Evolutionary conservation across 64 coral and sea anemone species (phyloP).

Genomic region (Platygyra sinensis): DNA sequence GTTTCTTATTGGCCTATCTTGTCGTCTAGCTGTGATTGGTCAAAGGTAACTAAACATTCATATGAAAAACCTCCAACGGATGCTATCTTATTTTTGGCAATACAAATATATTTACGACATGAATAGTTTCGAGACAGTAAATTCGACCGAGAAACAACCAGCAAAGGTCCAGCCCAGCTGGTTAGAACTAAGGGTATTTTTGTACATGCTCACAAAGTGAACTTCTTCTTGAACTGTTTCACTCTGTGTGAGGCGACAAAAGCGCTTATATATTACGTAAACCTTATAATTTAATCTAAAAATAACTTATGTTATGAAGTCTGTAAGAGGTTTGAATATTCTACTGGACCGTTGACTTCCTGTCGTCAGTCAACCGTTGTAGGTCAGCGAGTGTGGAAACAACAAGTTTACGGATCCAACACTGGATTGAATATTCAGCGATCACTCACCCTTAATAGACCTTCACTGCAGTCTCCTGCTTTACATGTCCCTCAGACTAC

Average conservation of each 20-base stretch:
- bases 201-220: not conserved
- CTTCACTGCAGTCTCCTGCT: too few species aligned
- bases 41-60: too few species aligned
- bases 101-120: not conserved
- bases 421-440: not conserved
- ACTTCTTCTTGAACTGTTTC: not conserved
- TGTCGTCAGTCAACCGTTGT: not conserved
- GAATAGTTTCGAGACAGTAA: not conserved
- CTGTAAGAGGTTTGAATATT: not conserved
- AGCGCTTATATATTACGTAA: not conserved
- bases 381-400: not conserved
- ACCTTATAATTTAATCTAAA: not conserved
- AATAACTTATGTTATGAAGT: not conserved
- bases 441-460: too few species aligned
- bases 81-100: too few species aligned
- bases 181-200: not conserved
- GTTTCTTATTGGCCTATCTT: too few species aligned
- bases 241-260: not conserved
- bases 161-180: slow-evolving; percentile 4
- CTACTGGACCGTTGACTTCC: not conserved
- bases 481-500: too few species aligned
- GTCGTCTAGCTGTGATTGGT: too few species aligned
- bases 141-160: not conserved
- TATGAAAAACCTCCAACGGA: too few species aligned
- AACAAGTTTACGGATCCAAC: not conserved